These are phyloP conservation scores for Sapayoa aenigma DNA, from an alignment of 2,113 vertebrate genomes.

Conservation along the genomic window DNA sequence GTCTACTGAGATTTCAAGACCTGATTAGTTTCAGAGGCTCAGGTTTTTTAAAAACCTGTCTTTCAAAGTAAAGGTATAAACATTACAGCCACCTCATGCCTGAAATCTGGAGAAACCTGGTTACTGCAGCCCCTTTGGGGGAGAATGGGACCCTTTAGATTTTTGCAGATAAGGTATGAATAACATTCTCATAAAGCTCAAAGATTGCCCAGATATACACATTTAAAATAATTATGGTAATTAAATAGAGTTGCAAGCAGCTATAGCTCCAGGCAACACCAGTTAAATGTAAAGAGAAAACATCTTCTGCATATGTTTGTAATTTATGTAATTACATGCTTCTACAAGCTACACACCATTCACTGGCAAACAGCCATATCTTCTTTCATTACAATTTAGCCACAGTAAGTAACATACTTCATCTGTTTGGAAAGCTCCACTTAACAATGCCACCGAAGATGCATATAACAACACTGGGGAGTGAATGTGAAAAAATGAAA, in stretches of 20 bases:
- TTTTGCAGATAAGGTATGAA: slow-evolving; percentile 69
- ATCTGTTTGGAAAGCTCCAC: slow-evolving; percentile 45
- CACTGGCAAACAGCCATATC: slow-evolving; percentile 62
- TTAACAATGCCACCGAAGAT: slow-evolving; percentile 42
- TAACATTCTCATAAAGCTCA: slow-evolving; percentile 71
- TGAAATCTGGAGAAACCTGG: slow-evolving; percentile 47
- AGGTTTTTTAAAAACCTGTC: slow-evolving; percentile 32
- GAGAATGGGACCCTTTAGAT: slow-evolving; percentile 56
- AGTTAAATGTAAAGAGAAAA: slow-evolving; percentile 68
- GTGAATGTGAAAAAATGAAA: slow-evolving; percentile 35
- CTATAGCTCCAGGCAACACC: slow-evolving; percentile 66
- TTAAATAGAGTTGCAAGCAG: slow-evolving; percentile 70
- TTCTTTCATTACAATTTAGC: slow-evolving; percentile 53
- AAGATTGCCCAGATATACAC: slow-evolving; percentile 68
- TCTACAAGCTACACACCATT: slow-evolving; percentile 66
- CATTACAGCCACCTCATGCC: neutral
- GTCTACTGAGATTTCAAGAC: slow-evolving; percentile 61
- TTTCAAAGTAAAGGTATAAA: slow-evolving; percentile 61
- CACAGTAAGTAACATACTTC: slow-evolving; percentile 42
- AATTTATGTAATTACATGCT: slow-evolving; percentile 72
- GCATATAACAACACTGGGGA: neutral
- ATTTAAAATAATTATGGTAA: slow-evolving; percentile 74
- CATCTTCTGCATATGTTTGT: slow-evolving; percentile 72
- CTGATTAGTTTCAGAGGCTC: slow-evolving; percentile 63
- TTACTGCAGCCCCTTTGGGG: slow-evolving; percentile 24